Conservation (phyloP, 2,113 vertebrate genomes). For the Microcebus lehilahytsara region DNA sequence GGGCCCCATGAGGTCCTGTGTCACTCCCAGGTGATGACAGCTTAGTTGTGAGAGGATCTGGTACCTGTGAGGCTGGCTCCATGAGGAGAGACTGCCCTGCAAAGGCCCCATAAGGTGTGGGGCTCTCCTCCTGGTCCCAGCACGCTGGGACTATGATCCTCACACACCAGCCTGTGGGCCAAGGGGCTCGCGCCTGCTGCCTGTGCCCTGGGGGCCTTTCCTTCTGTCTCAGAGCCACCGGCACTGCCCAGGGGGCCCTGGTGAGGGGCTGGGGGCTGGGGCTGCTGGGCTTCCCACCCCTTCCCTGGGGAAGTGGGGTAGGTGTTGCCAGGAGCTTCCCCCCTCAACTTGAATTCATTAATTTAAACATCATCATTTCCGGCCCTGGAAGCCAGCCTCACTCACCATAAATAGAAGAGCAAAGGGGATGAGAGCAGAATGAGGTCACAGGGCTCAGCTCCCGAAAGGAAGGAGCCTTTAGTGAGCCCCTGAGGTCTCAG, state of each 20-base stretch:
- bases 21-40: neutral
- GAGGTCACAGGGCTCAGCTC: neutral
- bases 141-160: neutral
- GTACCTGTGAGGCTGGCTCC: neutral
- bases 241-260: neutral
- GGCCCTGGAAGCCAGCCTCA: conserved; percentile 55
- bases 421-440: neutral
- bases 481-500: too few species aligned
- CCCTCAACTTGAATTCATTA: conserved; percentile 55
- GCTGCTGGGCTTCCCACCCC: neutral
- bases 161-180: neutral
- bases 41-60: neutral
- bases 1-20: neutral
- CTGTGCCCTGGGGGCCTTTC: neutral
- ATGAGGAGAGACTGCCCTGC: neutral
- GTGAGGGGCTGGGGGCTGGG: neutral
- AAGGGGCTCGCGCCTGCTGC: neutral
- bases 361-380: conserved; percentile 71
- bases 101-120: neutral
- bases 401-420: conserved; percentile 63
- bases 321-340: neutral
- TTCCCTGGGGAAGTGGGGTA: neutral
- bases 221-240: neutral
- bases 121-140: neutral
- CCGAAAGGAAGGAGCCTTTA: neutral